Conservation (phyloP, 2,113 vertebrate genomes). For the Phrynosoma blainvillii region DNA sequence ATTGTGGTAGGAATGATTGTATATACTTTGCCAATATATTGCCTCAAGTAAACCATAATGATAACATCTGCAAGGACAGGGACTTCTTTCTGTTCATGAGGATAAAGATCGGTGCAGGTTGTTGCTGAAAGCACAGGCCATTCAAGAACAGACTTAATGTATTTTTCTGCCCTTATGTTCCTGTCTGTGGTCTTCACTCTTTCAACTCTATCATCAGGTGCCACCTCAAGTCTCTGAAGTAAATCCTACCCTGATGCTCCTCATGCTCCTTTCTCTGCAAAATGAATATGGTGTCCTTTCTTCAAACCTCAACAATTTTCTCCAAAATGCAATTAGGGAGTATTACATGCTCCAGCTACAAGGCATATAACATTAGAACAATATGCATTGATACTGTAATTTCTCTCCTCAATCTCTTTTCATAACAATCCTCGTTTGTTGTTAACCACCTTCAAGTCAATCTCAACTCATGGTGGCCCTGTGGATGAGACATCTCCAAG, state of each 20-base stretch:
- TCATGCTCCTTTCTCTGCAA: neutral
- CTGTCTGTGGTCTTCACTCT: neutral
- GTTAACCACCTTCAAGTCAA: too few relatives aligned
- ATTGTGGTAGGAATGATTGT: neutral
- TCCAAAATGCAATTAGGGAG: too few relatives aligned
- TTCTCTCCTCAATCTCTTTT: too few relatives aligned
- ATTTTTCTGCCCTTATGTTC: too few relatives aligned
- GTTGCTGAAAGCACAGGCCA: neutral
- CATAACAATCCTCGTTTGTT: neutral
- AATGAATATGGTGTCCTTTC: neutral
- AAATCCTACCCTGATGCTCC: neutral
- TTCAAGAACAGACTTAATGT: neutral
- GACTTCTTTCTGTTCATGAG: neutral
- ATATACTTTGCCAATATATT: neutral
- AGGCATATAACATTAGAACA: too few relatives aligned
- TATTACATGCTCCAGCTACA: too few relatives aligned
- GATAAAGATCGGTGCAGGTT: neutral
- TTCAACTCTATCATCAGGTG: neutral
- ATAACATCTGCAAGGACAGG: fast-evolving
- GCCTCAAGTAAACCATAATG: neutral
- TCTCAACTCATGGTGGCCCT: too few relatives aligned
- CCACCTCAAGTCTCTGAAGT: too few relatives aligned
- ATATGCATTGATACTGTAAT: too few relatives aligned
- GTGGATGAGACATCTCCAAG: too few relatives aligned
- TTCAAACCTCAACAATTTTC: too few relatives aligned